Base-by-base conservation (phyloP, 2,113 vertebrate species). In the Gallinago jamesoni region DNA sequence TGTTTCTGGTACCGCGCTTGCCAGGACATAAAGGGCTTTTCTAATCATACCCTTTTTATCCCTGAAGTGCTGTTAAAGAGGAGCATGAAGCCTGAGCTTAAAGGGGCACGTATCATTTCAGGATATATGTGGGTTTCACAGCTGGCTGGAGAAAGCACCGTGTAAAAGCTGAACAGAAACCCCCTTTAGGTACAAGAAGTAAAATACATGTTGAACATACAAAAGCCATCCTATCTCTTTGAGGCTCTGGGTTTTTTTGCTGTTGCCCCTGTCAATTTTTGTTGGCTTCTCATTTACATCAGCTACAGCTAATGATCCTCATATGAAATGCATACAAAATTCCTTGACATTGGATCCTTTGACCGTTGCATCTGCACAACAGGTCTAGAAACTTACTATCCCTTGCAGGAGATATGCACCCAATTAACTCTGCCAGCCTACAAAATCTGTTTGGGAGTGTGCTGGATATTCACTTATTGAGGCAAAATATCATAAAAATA, bases 11-110 rank as follows among this genome's bases (percentile, higher is more conserved):
- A 79, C 28, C 53, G 60, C 0, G n/a, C 83, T 94, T 96, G 88
- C 76, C 95, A 95, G 86, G 76, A 89, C 37, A 87, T 78, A 87
- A 96, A 94, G 62, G 80, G 73, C 39, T 93, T 90, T 92, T 84
- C 60, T 86, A 81, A 95, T 93, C 60, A 53, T 14, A 37, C 35
- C 78, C 68, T 72, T 92, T 92, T 96, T 81, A 95, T 86, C 60
- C 80, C 83, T 82, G 83, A 94, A 87, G 88, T 74, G 60, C 73
- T 64, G 73, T 56, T 92, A 78, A 90, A 91, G 62, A 86, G 68
- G 53, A 84, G 35, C 30, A 72, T 11, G 48, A 93, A 77, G n/a
- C 60, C 79, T 0, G 0, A 81, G 80, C 52, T 96, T 92, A 95
- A 92, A 88, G 68, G 37, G 41, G 48, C 39, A 88, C 37, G 9